A percentile compares a stretch with the other conserved stretches of the same genome.
Conservation (phyloP, 2,113 vertebrate species). For the Pimephales promelas region DNA sequence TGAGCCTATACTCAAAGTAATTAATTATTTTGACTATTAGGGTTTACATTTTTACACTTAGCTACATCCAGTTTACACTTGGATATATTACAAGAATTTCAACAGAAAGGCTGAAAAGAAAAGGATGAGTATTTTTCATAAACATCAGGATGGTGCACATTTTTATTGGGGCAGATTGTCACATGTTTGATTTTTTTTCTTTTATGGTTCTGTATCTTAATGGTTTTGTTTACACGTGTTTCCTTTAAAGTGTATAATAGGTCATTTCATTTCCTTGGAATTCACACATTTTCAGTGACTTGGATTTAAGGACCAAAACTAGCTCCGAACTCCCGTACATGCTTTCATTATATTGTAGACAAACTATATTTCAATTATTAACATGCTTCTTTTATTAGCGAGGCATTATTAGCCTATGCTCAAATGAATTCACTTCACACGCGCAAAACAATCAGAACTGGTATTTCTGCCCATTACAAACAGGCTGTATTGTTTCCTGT, state of each 20-base stretch:
- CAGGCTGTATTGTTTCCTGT: not conserved
- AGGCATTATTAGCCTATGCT: not conserved
- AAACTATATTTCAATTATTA: not conserved
- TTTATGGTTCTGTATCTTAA: too few species aligned
- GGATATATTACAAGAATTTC: not conserved
- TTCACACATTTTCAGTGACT: not conserved
- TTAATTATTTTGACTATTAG: too few species aligned
- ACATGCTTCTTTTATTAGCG: not conserved
- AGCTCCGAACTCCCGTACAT: not conserved
- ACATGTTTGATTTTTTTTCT: not conserved
- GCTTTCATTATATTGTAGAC: not conserved
- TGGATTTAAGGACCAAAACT: not conserved
- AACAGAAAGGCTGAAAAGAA: not conserved
- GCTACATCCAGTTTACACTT: too few species aligned
- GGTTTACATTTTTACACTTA: not conserved
- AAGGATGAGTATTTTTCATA: not conserved
- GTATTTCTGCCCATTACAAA: not conserved
- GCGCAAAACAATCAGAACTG: not conserved
- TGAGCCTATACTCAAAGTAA: too few species aligned
- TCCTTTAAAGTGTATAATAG: too few species aligned
- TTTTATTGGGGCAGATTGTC: not conserved
- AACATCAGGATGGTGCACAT: not conserved
- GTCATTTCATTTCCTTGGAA: not conserved
- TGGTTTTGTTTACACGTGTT: too few species aligned
- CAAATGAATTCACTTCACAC: not conserved